Percentiles rank a stretch among this genome's conserved stretches.
Conservation (phyloP, 2,113 vertebrate species). For the Spermophilus dauricus region DNA sequence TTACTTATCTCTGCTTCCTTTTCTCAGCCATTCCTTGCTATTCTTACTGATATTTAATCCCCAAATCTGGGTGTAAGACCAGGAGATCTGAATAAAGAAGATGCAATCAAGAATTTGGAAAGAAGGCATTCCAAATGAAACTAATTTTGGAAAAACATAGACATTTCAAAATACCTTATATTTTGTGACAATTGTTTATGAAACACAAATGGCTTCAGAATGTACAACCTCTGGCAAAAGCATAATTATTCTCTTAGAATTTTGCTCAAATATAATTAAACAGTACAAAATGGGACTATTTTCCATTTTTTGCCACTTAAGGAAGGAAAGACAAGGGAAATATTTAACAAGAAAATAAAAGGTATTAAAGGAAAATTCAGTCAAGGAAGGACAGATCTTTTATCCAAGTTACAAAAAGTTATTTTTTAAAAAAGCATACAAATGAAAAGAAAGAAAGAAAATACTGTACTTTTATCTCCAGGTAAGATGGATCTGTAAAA, state of each 20-base stretch:
- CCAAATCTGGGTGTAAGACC: constrained; percentile 1
- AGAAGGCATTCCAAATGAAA: constrained; percentile 44
- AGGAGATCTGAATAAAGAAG: constrained; percentile 33
- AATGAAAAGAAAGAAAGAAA: constrained; percentile 55
- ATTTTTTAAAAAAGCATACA: constrained; percentile 15
- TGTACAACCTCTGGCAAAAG: background rate
- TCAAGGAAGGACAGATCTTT: constrained; percentile 6
- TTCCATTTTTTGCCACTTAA: constrained; percentile 48
- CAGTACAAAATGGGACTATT: constrained; percentile 30
- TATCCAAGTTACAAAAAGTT: background rate
- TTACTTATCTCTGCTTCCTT: constrained; percentile 26
- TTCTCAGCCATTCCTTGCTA: constrained; percentile 7
- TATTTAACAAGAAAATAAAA: background rate
- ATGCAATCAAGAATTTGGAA: constrained; percentile 22
- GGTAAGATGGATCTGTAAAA: constrained; percentile 96
- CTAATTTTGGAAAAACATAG: constrained; percentile 8
- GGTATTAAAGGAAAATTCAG: constrained; percentile 35
- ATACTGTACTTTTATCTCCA: constrained; percentile 95
- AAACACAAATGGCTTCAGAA: background rate
- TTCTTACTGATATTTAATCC: constrained; percentile 28
- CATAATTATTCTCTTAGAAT: constrained; percentile 34
- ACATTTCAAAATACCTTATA: constrained; percentile 21
- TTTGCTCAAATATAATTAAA: constrained; percentile 47
- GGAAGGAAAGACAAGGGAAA: constrained; percentile 34
- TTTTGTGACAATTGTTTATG: background rate